Percentiles rank a stretch among this genome's conserved stretches.
Conservation (phyloP, 2,888 invertebrate genomes). For the Silvanus unidentatus region DNA sequence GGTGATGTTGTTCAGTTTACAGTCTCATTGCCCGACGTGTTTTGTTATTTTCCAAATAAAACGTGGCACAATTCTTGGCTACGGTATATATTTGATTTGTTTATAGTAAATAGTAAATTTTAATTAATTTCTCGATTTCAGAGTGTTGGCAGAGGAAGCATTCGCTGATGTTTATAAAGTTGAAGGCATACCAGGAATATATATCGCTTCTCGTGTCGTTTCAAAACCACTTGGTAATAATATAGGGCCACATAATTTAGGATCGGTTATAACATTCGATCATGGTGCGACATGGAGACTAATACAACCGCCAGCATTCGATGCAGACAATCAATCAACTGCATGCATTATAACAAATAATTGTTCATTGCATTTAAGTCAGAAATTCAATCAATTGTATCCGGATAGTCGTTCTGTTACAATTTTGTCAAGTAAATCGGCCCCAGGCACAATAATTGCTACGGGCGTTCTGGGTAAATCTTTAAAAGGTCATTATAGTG, state of each 20-base stretch:
- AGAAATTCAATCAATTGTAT: slow-evolving; percentile 77
- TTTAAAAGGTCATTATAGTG: slow-evolving; percentile 73
- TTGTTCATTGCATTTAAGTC: slow-evolving; percentile 83
- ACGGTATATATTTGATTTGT: slow-evolving; percentile 53
- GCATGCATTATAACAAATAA: slow-evolving; percentile 59
- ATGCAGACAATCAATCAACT: slow-evolving; percentile 62
- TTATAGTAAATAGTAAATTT: neutral
- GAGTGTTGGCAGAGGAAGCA: slow-evolving; percentile 70
- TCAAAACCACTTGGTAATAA: slow-evolving; percentile 51
- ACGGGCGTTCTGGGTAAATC: slow-evolving; percentile 75
- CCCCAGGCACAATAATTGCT: slow-evolving; percentile 83
- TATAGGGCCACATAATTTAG: slow-evolving; percentile 68
- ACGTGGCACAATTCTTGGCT: slow-evolving; percentile 80
- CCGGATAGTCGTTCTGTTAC: slow-evolving; percentile 74
- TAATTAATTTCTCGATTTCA: slow-evolving; percentile 38
- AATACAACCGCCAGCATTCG: slow-evolving; percentile 64
- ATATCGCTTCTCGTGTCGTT: slow-evolving; percentile 76
- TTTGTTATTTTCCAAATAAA: slow-evolving; percentile 77
- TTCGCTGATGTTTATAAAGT: slow-evolving; percentile 87
- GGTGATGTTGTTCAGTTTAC: slow-evolving; percentile 62
- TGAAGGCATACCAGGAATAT: slow-evolving; percentile 80
- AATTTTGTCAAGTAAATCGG: slow-evolving; percentile 79
- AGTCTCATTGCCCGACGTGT: slow-evolving; percentile 70
- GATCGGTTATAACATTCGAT: slow-evolving; percentile 78
- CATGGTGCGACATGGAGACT: slow-evolving; percentile 80